These are phyloP conservation scores for Myodes glareolus DNA, from an alignment of 2,113 vertebrate genomes.

Conservation along the genomic window DNA sequence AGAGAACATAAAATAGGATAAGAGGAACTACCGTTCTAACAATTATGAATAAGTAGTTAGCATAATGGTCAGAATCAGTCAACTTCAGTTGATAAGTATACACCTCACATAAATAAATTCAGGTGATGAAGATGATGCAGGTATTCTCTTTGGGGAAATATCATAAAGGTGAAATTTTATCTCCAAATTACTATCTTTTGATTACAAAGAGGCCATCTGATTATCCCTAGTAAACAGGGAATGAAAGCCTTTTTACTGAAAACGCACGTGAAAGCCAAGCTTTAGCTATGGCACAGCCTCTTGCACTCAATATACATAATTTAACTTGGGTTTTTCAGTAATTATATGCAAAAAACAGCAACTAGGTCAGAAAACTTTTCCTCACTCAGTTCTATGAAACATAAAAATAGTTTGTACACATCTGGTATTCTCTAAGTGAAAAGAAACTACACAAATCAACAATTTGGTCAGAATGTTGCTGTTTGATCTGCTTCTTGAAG, in stretches of 20 bases:
- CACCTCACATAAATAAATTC: not conserved
- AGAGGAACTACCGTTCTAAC: not conserved
- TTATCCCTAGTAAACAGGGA: not conserved
- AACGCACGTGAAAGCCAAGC: not conserved
- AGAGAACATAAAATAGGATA: not conserved
- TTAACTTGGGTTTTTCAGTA: not conserved
- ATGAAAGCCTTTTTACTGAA: not conserved
- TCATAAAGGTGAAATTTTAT: not conserved
- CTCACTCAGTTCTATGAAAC: not conserved
- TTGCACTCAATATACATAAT: not conserved
- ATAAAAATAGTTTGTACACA: not conserved
- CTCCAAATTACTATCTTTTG: not conserved
- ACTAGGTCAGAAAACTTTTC: not conserved
- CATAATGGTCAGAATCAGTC: not conserved
- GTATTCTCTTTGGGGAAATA: not conserved
- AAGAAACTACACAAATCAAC: not conserved
- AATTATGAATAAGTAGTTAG: not conserved
- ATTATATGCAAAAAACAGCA: not conserved
- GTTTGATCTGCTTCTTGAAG: slow-evolving; percentile 16
- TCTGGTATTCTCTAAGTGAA: slow-evolving; percentile 33
- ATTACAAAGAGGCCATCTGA: not conserved
- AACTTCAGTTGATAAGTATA: not conserved
- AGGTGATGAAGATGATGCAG: not conserved
- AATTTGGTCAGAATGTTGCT: not conserved
- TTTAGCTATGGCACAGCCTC: not conserved